A percentile compares a stretch with the other conserved stretches of the same genome.
These are phyloP conservation scores for Anolis carolinensis DNA, from an alignment of 2,113 vertebrate genomes.

Conservation along the genomic window DNA sequence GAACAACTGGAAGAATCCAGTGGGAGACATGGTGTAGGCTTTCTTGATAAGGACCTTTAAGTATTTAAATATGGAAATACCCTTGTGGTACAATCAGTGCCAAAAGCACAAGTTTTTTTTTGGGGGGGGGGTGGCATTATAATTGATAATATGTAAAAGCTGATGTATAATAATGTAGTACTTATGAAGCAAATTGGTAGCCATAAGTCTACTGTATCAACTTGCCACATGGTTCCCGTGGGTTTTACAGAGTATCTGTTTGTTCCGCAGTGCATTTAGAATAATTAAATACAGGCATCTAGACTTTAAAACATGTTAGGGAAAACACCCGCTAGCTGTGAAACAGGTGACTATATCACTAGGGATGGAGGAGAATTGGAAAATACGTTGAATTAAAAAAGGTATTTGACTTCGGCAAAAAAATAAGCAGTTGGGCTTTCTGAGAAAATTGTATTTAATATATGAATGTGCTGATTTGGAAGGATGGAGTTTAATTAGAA, in stretches of 20 bases:
- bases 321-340: neutral
- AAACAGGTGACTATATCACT: neutral
- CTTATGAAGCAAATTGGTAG: neutral
- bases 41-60: neutral
- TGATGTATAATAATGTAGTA: neutral
- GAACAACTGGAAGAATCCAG: neutral
- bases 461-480: slow-evolving; percentile 52
- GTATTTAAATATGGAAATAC: neutral
- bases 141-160: no score
- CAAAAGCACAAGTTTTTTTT: neutral
- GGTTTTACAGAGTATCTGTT: neutral
- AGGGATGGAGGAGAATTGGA: neutral
- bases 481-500: slow-evolving; percentile 64
- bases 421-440: slow-evolving; percentile 35
- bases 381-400: slow-evolving; percentile 26
- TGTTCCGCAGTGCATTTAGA: neutral
- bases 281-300: slow-evolving; percentile 2
- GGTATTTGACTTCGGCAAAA: slow-evolving; percentile 26
- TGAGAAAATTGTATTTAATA: slow-evolving; percentile 53
- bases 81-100: neutral
- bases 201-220: neutral
- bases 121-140: neutral
- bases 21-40: neutral
- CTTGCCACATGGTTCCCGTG: neutral
- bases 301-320: neutral